A percentile compares a stretch with the other conserved stretches of the same genome.
Evolutionary conservation across 2,797 vertebrate genomes (phyloP).

Genomic region (Gephyroberyx darwinii): DNA sequence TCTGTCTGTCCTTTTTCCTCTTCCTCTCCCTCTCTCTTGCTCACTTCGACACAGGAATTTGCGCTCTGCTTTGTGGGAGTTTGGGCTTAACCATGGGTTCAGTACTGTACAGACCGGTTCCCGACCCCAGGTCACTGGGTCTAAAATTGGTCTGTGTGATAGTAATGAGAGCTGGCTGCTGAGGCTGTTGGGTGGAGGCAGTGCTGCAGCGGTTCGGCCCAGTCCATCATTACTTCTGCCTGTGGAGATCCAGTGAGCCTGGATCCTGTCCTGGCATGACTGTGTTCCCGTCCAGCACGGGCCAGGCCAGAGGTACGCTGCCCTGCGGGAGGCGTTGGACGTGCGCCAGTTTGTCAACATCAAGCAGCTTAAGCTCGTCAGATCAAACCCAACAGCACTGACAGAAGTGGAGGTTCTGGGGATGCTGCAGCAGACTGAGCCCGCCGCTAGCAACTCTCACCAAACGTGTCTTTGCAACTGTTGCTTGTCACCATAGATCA

Average conservation of each 20-base stretch:
- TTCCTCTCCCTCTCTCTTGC: neutral
- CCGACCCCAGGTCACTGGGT: conserved; percentile 40
- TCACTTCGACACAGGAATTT: conserved; percentile 2
- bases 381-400: conserved; percentile 38
- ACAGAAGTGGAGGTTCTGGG: conserved; percentile 2
- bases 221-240: neutral
- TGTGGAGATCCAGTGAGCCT: conserved; percentile 16
- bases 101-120: conserved; percentile 27
- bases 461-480: neutral
- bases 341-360: conserved; percentile 43
- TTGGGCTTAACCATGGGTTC: conserved; percentile 5
- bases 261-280: conserved; percentile 25
- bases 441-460: neutral
- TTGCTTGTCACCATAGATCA: neutral
- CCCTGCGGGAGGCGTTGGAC: conserved; percentile 12
- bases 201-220: neutral
- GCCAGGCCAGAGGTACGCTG: conserved; percentile 12
- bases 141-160: conserved; percentile 41
- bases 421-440: neutral
- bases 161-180: conserved; percentile 51
- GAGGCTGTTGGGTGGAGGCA: conserved; percentile 5
- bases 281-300: conserved; percentile 1
- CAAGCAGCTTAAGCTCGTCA: conserved; percentile 33
- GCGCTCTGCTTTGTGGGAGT: conserved; percentile 16
- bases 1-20: neutral